Conservation (phyloP, 2,797 vertebrate genomes). For the Salarias fasciatus region DNA sequence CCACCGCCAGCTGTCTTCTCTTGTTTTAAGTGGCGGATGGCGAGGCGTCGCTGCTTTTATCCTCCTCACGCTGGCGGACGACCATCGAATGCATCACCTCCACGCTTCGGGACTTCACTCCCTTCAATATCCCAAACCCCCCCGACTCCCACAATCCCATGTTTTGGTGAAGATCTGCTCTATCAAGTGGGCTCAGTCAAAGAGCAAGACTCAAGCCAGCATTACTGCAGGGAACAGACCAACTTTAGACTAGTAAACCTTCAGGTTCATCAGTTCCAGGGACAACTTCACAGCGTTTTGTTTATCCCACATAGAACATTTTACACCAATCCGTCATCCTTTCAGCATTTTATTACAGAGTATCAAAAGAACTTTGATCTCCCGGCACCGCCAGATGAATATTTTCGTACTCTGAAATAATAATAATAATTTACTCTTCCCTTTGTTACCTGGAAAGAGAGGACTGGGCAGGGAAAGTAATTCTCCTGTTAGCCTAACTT, state of each 20-base stretch:
- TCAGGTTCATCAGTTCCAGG: too few relatives aligned
- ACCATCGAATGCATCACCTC: slow-evolving; percentile 20
- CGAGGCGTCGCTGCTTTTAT: slow-evolving; percentile 50
- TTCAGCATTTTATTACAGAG: neutral
- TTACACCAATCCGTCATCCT: too few relatives aligned
- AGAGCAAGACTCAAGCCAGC: too few relatives aligned
- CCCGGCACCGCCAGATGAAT: slow-evolving; percentile 34
- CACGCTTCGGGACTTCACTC: slow-evolving; percentile 32
- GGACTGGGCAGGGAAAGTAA: slow-evolving; percentile 53
- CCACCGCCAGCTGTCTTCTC: slow-evolving; percentile 9
- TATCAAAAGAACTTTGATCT: slow-evolving; percentile 7
- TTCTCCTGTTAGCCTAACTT: slow-evolving; percentile 65
- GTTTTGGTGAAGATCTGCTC: slow-evolving; percentile 5
- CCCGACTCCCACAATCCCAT: slow-evolving; percentile 40
- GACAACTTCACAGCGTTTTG: too few relatives aligned
- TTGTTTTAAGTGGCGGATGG: slow-evolving; percentile 17
- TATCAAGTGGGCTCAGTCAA: too few relatives aligned
- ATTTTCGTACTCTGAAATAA: slow-evolving; percentile 53
- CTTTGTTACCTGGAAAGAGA: slow-evolving; percentile 20
- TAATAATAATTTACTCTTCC: slow-evolving; percentile 48
- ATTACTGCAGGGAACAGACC: too few relatives aligned
- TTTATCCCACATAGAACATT: too few relatives aligned
- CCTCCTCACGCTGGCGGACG: slow-evolving; percentile 11
- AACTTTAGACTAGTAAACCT: too few relatives aligned
- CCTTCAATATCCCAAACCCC: slow-evolving; percentile 27